phyloP scores from a whole-genome alignment of 2,113 vertebrate genomes.

The Panthera tigris region DNA sequence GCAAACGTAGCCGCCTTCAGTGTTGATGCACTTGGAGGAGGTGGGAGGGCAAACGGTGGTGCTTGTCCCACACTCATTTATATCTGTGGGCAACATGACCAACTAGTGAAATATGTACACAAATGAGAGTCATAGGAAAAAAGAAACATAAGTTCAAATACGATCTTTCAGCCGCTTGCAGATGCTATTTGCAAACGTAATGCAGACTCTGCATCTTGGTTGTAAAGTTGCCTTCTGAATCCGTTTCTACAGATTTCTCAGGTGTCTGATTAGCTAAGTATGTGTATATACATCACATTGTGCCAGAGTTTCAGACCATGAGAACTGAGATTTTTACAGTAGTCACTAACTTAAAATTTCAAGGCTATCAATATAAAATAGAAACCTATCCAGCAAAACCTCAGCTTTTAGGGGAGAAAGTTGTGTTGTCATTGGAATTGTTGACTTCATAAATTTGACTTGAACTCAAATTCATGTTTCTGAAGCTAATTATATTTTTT shows the following conservation, averaged over 20 bases:
- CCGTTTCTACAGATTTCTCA: not conserved
- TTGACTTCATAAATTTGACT: slow-evolving; percentile 13
- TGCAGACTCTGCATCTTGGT: not conserved
- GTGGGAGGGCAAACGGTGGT: slow-evolving; percentile 70
- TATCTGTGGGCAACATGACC: slow-evolving; percentile 71
- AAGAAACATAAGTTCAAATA: not conserved
- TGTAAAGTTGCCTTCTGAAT: not conserved
- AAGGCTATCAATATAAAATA: not conserved
- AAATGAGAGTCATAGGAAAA: not conserved
- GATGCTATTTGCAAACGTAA: not conserved
- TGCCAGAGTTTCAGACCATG: not conserved
- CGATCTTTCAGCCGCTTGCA: not conserved
- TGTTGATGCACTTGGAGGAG: slow-evolving; percentile 82
- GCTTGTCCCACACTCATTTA: slow-evolving; percentile 83
- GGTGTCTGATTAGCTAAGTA: not conserved
- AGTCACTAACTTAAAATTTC: not conserved
- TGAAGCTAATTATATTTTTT: not conserved
- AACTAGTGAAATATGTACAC: not conserved
- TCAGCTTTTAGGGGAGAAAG: not conserved
- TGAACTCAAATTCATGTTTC: not conserved
- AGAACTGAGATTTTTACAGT: not conserved
- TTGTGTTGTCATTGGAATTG: not conserved
- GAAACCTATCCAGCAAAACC: not conserved
- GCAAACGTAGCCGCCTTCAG: slow-evolving; percentile 86
- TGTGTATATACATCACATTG: not conserved